Evolutionary conservation across 2,113 vertebrate species (phyloP), one percentile per base, ranked within the genome.

Genomic region (Dipodomys stephensi): DNA sequence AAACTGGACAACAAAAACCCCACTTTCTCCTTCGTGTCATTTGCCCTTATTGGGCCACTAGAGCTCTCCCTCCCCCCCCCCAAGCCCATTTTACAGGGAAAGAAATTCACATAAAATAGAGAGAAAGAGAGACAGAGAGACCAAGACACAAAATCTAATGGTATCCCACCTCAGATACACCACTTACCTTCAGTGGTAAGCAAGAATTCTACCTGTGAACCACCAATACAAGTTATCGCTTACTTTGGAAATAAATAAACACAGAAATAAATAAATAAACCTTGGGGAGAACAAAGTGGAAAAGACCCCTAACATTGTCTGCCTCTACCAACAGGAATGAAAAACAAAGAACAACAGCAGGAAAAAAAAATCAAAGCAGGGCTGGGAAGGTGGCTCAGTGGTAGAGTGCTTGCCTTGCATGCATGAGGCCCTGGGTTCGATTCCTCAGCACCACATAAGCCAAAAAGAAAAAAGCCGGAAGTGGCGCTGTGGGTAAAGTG

Each of bases 321-420:
- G n/a, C 44, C 16, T 84, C 74, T 79, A 74, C 1, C 4, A 68
- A 73, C 10, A 53, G 39, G 2, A 12, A 2, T 53, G 8, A 87
- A 88, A 57, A 90, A 22, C 13, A 35, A 71, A 87, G 22, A 19
- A 2, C 1, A 6, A 39, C 9, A 87, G 22, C 30, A 69, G 39
- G 64, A 78, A 90, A 89, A 88, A 57, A 57, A 57, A 57, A 57
- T 44, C 83, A 88, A 93, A 60, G 81, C 4, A 76, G 83, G 39
- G 39, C 39, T 39, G 39, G 39, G 39, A 39, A 39, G 39, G 39
- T 39, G 39, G 39, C 39, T 39, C 39, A 39, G 39, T 39, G 39
- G 39, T 39, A 39, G 39, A 39, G 39, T 6, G 39, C 39, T 39
- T 39, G 39, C 39, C 39, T 39, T 39, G 39, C 39, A 39, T 39